Evolutionary conservation across 2,797 vertebrate species (phyloP).

Genomic region (Tympanoctomys barrerae): DNA sequence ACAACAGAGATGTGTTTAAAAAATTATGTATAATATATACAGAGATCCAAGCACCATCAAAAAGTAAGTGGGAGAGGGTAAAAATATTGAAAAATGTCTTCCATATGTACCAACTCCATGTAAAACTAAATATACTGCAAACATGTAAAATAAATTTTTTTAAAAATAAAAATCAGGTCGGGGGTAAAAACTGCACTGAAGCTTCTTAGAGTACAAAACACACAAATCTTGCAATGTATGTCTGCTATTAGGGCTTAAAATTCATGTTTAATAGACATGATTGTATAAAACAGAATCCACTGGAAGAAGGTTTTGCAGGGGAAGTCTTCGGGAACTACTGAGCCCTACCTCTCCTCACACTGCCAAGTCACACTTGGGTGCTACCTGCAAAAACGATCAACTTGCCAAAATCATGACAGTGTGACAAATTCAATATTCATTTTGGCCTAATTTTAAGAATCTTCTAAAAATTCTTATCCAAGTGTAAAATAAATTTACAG

Average conservation of each 20-base stretch:
- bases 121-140: neutral
- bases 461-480: neutral
- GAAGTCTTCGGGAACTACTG: neutral
- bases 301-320: neutral
- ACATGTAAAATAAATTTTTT: neutral
- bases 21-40: neutral
- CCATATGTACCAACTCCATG: neutral
- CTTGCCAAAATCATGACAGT: neutral
- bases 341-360: neutral
- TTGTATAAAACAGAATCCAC: neutral
- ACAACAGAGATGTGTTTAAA: neutral
- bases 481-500: neutral
- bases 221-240: neutral
- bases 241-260: slow-evolving; percentile 21
- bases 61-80: neutral
- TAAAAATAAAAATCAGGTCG: neutral
- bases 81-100: neutral
- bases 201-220: slow-evolving; percentile 13
- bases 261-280: neutral
- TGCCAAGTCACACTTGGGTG: neutral
- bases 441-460: neutral
- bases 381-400: slow-evolving; percentile 49
- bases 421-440: slow-evolving; percentile 3
- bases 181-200: neutral
- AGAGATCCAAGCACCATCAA: neutral